Conservation (phyloP, 1,140 invertebrate species). For the Drosophila seguyi region DNA sequence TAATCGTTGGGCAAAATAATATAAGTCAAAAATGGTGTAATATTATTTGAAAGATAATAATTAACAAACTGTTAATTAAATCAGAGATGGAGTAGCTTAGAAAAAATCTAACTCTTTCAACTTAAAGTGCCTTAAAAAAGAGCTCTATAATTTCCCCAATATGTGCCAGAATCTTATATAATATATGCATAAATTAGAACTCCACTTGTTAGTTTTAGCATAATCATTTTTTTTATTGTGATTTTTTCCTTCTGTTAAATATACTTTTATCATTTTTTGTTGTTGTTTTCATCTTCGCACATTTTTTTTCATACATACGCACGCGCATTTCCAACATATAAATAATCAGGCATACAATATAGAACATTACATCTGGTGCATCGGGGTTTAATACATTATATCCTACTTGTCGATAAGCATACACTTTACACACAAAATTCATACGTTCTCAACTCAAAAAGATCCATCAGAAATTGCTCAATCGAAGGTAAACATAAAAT, state of each 20-base stretch:
- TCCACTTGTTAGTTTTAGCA: conserved; percentile 57
- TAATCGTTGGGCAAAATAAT: neutral
- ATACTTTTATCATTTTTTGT: conserved; percentile 44
- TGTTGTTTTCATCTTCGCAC: conserved; percentile 52
- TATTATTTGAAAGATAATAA: neutral
- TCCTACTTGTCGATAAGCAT: conserved; percentile 45
- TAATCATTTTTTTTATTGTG: conserved; percentile 69
- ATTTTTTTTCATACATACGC: conserved; percentile 69
- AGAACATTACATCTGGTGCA: conserved; percentile 49
- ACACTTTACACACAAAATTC: conserved; percentile 54
- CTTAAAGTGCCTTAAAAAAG: neutral
- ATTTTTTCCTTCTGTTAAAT: conserved; percentile 48
- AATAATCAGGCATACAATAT: conserved; percentile 67
- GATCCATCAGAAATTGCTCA: conserved; percentile 24
- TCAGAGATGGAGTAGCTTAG: neutral
- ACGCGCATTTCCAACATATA: conserved; percentile 63
- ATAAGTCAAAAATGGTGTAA: neutral
- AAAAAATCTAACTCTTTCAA: neutral
- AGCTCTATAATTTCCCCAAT: neutral
- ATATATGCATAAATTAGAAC: neutral
- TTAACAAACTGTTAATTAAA: neutral
- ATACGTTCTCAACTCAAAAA: conserved; percentile 27
- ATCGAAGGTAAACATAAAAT: conserved; percentile 43
- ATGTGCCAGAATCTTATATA: neutral
- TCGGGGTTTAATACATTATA: conserved; percentile 41